phyloP scores from a whole-genome alignment of 2,797 vertebrate species.

The Aplochiton taeniatus region DNA sequence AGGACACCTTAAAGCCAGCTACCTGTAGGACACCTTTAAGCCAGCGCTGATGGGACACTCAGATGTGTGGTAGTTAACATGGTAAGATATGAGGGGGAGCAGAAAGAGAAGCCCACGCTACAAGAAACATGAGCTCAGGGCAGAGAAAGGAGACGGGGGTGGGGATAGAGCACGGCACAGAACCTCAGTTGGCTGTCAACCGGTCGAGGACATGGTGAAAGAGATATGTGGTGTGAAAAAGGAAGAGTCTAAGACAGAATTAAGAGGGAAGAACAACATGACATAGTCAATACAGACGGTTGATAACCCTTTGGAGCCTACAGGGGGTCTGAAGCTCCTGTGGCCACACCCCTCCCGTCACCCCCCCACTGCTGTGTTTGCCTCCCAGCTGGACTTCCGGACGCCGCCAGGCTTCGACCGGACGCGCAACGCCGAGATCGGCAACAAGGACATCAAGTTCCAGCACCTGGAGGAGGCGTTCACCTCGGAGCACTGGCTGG shows the following conservation, averaged over 20 bases:
- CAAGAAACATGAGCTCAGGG: too few species aligned
- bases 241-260: slow-evolving; percentile 30
- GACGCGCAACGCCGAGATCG: slow-evolving; percentile 97
- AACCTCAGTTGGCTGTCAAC: too few species aligned
- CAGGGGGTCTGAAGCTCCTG: too few species aligned
- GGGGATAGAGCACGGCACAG: neutral
- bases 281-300: too few species aligned
- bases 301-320: too few species aligned
- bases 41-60: too few species aligned
- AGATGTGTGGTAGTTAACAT: too few species aligned
- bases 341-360: slow-evolving; percentile 13
- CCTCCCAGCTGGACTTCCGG: slow-evolving; percentile 93
- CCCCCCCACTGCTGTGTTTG: neutral
- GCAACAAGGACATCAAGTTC: slow-evolving; percentile 98
- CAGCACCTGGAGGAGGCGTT: slow-evolving; percentile 98
- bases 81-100: too few species aligned
- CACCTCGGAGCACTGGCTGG: slow-evolving; percentile 99
- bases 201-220: neutral
- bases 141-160: neutral
- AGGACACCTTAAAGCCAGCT: too few species aligned
- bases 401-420: slow-evolving; percentile 98
- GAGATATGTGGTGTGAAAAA: neutral
- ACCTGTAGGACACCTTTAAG: too few species aligned
- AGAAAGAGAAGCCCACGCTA: too few species aligned
- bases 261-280: neutral